Evolutionary conservation across 2,113 vertebrate genomes (phyloP).

Genomic region (Sinocyclocheilus maitianheensis): DNA sequence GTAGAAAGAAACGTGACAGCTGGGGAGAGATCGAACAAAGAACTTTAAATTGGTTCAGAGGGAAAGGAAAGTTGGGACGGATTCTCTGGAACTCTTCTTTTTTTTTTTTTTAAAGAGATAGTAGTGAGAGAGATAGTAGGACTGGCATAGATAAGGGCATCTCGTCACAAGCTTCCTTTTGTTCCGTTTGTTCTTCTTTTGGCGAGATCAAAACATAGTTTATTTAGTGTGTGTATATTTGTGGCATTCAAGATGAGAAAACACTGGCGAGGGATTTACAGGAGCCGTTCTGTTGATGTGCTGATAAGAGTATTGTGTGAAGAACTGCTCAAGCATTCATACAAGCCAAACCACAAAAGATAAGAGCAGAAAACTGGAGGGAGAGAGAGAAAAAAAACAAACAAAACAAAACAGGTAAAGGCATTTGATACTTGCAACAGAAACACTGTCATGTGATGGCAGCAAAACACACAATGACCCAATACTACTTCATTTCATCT

Average conservation of each 20-base stretch:
- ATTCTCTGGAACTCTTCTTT: background rate
- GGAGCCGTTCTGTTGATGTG: constrained; percentile 22
- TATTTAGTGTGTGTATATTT: constrained; percentile 23
- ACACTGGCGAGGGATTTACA: constrained; percentile 9
- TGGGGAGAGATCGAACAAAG: constrained; percentile 44
- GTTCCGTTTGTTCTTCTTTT: constrained; percentile 22
- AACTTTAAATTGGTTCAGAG: constrained; percentile 45
- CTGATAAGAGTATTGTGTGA: constrained; percentile 30
- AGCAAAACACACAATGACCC: background rate
- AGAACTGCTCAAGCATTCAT: constrained; percentile 12
- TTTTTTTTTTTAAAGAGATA: background rate
- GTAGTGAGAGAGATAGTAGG: background rate
- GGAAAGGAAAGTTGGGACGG: background rate
- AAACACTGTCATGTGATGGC: background rate
- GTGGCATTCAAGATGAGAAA: background rate
- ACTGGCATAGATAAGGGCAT: constrained; percentile 15
- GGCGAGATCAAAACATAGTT: constrained; percentile 7
- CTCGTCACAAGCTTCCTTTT: background rate
- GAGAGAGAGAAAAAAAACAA: background rate
- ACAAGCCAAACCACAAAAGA: background rate
- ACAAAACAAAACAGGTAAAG: background rate
- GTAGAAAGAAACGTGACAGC: constrained; percentile 33
- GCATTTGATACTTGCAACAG: background rate
- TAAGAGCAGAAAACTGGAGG: constrained; percentile 11
- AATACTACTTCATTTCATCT: background rate